Conservation (phyloP, 2,113 vertebrate species). For the Noctilio leporinus region DNA sequence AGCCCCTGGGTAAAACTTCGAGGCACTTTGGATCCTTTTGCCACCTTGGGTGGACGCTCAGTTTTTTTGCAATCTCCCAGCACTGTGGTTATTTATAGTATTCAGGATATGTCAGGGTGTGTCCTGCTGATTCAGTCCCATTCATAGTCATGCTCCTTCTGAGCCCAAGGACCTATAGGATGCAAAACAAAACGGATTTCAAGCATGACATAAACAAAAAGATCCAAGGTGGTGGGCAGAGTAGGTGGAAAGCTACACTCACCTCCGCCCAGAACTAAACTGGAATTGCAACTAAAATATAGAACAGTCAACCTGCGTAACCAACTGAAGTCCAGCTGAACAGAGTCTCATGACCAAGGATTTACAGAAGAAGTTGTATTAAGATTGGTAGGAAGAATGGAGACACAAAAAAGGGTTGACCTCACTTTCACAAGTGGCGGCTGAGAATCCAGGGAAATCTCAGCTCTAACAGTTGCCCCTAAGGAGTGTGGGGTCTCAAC, state of each 20-base stretch:
- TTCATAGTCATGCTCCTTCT: neutral
- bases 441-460: neutral
- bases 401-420: neutral
- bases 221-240: neutral
- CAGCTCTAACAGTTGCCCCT: neutral
- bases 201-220: neutral
- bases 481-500: neutral
- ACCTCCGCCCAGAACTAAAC: neutral
- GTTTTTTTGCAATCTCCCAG: slow-evolving; percentile 22
- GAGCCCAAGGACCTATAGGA: neutral
- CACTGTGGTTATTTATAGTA: neutral
- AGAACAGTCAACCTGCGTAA: neutral
- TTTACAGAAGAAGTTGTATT: neutral
- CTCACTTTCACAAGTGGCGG: neutral
- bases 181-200: neutral
- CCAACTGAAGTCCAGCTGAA: too few relatives aligned
- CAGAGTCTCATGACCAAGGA: neutral
- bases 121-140: neutral
- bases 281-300: neutral
- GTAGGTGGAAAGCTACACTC: neutral
- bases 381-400: neutral
- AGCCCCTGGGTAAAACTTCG: neutral
- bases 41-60: neutral
- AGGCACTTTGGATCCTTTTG: neutral
- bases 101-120: neutral